A percentile compares a stretch with the other conserved stretches of the same genome.
phyloP scores from a whole-genome alignment of 2,888 invertebrate species.

The Philaethria dido region DNA sequence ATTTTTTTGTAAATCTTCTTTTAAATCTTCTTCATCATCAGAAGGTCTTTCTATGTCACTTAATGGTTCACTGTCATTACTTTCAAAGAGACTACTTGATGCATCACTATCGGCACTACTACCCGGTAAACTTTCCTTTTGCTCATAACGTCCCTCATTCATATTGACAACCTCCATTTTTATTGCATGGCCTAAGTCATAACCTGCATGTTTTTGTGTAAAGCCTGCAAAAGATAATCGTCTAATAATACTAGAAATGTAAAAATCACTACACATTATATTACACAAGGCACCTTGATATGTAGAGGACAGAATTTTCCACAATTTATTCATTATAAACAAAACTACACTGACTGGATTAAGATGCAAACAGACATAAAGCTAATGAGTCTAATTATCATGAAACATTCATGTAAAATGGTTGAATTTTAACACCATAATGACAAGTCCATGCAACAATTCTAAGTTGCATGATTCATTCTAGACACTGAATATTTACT shows the following conservation, averaged over 20 bases:
- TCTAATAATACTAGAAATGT: conserved; percentile 32
- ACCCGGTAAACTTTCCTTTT: conserved; percentile 64
- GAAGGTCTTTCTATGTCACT: conserved; percentile 67
- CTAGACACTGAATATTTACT: conserved; percentile 36
- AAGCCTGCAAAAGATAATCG: conserved; percentile 68
- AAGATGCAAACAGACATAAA: conserved; percentile 59
- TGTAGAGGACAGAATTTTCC: conserved; percentile 68
- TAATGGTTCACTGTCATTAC: conserved; percentile 59
- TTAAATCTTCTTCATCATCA: conserved; percentile 74
- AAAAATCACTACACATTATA: conserved; percentile 43
- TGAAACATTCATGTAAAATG: conserved; percentile 58
- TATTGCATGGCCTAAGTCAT: conserved; percentile 77
- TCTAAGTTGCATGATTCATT: conserved; percentile 45
- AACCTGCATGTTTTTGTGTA: conserved; percentile 64
- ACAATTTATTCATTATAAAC: conserved; percentile 65
- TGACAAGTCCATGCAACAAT: conserved; percentile 54
- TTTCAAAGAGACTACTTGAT: conserved; percentile 65
- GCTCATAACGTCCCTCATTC: conserved; percentile 73
- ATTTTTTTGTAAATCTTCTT: conserved; percentile 74
- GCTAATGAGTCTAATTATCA: conserved; percentile 67
- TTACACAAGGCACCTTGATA: conserved; percentile 55
- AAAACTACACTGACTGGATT: conserved; percentile 49
- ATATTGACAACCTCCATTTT: conserved; percentile 76
- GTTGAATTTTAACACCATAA: conserved; percentile 63
- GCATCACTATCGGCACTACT: conserved; percentile 70